These are phyloP conservation scores for Piezodorus guildinii DNA, from an alignment of 1,140 invertebrate genomes.

Conservation along the genomic window DNA sequence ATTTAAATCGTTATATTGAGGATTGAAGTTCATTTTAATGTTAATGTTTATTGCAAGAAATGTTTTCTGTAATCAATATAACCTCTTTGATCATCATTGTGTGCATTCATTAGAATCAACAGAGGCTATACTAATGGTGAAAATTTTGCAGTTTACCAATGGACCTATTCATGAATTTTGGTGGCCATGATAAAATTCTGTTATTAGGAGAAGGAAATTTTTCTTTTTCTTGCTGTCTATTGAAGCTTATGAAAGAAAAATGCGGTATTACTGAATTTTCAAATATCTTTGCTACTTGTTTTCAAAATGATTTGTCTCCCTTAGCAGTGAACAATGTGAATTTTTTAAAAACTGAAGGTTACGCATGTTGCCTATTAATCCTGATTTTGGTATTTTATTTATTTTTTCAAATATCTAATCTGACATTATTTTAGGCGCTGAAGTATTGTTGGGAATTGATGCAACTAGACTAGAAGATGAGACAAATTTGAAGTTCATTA, in stretches of 20 bases:
- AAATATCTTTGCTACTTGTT: constrained; percentile 21
- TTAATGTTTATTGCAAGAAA: too few species aligned
- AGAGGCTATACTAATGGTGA: too few species aligned
- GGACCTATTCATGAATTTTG: too few species aligned
- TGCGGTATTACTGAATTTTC: not conserved
- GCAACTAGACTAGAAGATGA: constrained; percentile 36
- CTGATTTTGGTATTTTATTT: not conserved
- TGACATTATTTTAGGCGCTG: constrained; percentile 36
- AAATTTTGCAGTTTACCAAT: too few species aligned
- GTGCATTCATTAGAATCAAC: too few species aligned
- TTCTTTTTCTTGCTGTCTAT: constrained; percentile 23
- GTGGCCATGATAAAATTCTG: constrained; percentile 15
- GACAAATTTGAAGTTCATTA: constrained; percentile 29
- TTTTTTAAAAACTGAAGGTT: not conserved
- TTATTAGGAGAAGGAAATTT: constrained; percentile 27
- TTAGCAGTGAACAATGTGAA: not conserved
- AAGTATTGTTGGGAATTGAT: constrained; percentile 40
- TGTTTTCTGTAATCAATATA: too few species aligned
- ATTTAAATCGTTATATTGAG: too few species aligned
- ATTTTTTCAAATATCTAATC: constrained; percentile 2
- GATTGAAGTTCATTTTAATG: too few species aligned
- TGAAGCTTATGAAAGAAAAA: constrained; percentile 13
- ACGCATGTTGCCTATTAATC: not conserved
- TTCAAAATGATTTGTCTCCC: constrained; percentile 5
- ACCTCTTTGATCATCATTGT: too few species aligned